Evolutionary conservation across 2,797 vertebrate species (phyloP), one percentile per base, ranked within the genome.

Genomic region (Arctocebus calabarensis): DNA sequence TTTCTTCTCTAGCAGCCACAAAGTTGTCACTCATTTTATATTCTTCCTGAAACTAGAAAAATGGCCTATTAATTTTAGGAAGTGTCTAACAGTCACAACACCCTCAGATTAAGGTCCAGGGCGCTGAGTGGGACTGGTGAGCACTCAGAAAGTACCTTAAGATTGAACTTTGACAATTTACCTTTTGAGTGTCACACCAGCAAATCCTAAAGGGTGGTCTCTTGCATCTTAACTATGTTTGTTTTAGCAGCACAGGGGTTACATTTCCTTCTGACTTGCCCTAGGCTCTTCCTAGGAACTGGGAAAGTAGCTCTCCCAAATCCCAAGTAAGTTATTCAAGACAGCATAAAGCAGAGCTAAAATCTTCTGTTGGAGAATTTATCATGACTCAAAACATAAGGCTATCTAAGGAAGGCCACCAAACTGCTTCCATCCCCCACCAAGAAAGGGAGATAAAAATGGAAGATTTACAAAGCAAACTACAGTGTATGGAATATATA

Each of bases 401-500:
- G 74, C 94, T 92, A 91, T 82, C 62, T 91, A 79, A 96, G 94
- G 70, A 32, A 82, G 52, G 29, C 90, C 95, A 79, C 87, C 84
- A 61, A 97, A 94, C 0, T 77, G 61, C 29, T 90, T 84, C 32
- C 3, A 37, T 90, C 45, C 88, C 5, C 52, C 1, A 84, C 64
- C 40, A 70, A 77, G 66, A 97, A 96, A 97, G 96, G 96, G 88
- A 96, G 86, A 90, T 40, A 92, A 59, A 97, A 97, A 96, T 75
- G 93, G 77, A 75, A 95, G 96, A 97, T 97, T 97, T 96, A 97
- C 88, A 98, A 96, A 98, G 97, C 93, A 94, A 93, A 93, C 59
- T 82, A 45, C 82, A 96, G 90, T 89, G 59, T 96, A 48, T 84
- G 84, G 85, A 96, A 89, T 73, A 83, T 89, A 52, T 48, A 40